Evolutionary conservation across 1,140 invertebrate species (phyloP).

Genomic region (Goniozus legneri): DNA sequence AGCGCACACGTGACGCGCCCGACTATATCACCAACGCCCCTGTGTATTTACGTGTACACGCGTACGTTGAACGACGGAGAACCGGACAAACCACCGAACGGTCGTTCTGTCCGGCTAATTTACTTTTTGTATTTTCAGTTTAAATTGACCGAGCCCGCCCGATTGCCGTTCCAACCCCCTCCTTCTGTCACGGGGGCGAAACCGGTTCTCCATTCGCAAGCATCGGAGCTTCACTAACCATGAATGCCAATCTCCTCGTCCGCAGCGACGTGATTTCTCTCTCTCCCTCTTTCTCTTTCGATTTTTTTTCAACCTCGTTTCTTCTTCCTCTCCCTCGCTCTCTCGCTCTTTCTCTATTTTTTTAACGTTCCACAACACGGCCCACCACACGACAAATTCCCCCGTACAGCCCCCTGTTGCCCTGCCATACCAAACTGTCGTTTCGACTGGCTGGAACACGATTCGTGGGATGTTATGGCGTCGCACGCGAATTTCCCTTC

Average conservation of each 20-base stretch:
- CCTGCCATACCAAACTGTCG: no score
- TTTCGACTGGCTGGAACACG: no score
- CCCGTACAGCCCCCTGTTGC: background rate
- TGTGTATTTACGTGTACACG: background rate
- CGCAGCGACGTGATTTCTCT: slow-evolving; percentile 26
- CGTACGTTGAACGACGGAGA: slow-evolving; percentile 4
- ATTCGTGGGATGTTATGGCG: slow-evolving; percentile 6
- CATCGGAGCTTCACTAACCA: slow-evolving; percentile 35
- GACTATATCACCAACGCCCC: slow-evolving; percentile 7
- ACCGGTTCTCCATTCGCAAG: slow-evolving; percentile 37
- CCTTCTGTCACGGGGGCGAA: slow-evolving; percentile 11
- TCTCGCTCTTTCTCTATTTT: slow-evolving; percentile 12
- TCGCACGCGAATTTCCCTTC: background rate
- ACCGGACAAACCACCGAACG: slow-evolving; percentile 49
- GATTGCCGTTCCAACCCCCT: slow-evolving; percentile 20
- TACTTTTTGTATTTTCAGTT: slow-evolving; percentile 54
- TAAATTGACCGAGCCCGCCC: slow-evolving; percentile 43
- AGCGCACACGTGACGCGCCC: slow-evolving; percentile 46
- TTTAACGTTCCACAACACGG: no score
- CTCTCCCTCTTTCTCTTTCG: slow-evolving; percentile 7
- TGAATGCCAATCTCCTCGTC: slow-evolving; percentile 44
- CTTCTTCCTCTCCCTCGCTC: background rate
- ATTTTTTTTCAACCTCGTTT: background rate
- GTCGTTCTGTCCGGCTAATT: slow-evolving; percentile 51
- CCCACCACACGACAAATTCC: slow-evolving; percentile 3